Evolutionary conservation across 2,888 invertebrate species (phyloP).

Genomic region (Drosophila hamatofila): DNA sequence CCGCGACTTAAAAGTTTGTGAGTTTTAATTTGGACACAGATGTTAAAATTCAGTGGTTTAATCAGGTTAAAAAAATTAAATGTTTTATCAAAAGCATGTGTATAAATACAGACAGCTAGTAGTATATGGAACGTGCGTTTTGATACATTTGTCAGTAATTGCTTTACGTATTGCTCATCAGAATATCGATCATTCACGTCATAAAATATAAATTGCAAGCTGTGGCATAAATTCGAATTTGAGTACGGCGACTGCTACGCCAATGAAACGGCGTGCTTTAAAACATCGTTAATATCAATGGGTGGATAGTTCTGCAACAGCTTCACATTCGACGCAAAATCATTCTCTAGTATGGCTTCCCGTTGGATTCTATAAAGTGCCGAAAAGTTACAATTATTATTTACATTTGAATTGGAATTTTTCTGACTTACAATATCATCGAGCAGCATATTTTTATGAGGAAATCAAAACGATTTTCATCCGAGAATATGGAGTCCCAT

Average conservation of each 20-base stretch:
- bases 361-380: constrained; percentile 89
- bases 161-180: constrained; percentile 58
- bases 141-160: constrained; percentile 56
- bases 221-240: constrained; percentile 39
- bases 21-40: constrained; percentile 30
- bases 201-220: constrained; percentile 32
- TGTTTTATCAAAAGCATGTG: constrained; percentile 65
- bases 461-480: constrained; percentile 94
- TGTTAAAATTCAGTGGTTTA: constrained; percentile 61
- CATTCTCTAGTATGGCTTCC: constrained; percentile 92
- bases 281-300: constrained; percentile 93
- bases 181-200: constrained; percentile 28
- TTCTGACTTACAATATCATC: constrained; percentile 95
- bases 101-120: constrained; percentile 42
- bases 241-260: constrained; percentile 54
- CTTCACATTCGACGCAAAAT: constrained; percentile 97
- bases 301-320: constrained; percentile 96
- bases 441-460: constrained; percentile 97
- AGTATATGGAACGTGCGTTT: constrained; percentile 35
- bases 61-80: constrained; percentile 61
- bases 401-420: neutral
- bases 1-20: constrained; percentile 27
- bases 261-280: constrained; percentile 89
- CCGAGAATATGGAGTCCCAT: constrained; percentile 98
- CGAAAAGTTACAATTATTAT: too few relatives aligned